A percentile compares a stretch with the other conserved stretches of the same genome.
Evolutionary conservation across 1,140 invertebrate genomes (phyloP).

Genomic region (Sesamia nonagrioides): DNA sequence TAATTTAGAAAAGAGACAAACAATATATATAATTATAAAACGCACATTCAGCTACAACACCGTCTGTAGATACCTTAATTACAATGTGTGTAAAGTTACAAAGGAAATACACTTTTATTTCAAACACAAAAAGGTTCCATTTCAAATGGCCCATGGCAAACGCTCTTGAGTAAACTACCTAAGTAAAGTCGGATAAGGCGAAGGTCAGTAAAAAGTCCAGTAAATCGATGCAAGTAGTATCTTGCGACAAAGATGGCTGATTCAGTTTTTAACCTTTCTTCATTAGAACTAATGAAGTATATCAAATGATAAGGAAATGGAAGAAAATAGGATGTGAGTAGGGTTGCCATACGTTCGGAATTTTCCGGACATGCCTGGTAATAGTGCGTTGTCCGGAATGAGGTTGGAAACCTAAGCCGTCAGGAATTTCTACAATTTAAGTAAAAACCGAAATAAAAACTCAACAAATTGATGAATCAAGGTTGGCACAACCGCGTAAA

Average conservation of each 20-base stretch:
- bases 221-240: slow-evolving; percentile 15
- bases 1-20: too few relatives aligned
- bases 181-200: neutral
- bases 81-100: neutral
- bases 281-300: slow-evolving; percentile 13
- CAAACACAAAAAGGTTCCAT: neutral
- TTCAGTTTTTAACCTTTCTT: slow-evolving; percentile 21
- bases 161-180: neutral
- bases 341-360: too few relatives aligned
- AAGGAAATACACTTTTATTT: neutral
- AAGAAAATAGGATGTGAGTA: slow-evolving; percentile 3
- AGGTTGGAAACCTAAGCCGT: too few relatives aligned
- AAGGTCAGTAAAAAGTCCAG: neutral
- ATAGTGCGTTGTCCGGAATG: too few relatives aligned
- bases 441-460: too few relatives aligned
- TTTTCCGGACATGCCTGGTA: too few relatives aligned
- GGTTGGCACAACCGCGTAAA: too few relatives aligned
- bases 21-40: neutral
- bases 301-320: neutral
- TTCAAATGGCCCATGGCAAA: neutral
- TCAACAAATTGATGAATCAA: too few relatives aligned
- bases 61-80: neutral
- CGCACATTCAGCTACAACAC: neutral
- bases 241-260: neutral
- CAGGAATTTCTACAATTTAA: too few relatives aligned